Evolutionary conservation across 2,888 invertebrate species (phyloP), one percentile per base, ranked within the genome.

Genomic region (Pilophorus perplexus): DNA sequence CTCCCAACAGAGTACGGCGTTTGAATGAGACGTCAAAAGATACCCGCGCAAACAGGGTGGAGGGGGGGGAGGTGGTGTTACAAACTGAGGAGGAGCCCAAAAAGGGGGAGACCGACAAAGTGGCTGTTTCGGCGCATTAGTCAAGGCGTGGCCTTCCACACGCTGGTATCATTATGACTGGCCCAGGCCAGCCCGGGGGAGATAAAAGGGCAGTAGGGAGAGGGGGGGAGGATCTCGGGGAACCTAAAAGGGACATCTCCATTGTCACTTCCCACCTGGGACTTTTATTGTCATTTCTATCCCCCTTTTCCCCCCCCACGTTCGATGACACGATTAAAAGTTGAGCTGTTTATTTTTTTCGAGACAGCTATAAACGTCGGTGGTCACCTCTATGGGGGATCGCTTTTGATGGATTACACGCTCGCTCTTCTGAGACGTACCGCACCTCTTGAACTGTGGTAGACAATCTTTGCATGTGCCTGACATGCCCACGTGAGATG

Each of bases 131-230:
- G 46, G 23, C 48, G 62, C 62, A 62, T 62, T 62, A 62, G 62
- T 62, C 62, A 48, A 62, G 62, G 62, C 62, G 62, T 62, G 62
- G 62, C 62, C 62, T 62, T 62, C 62, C 62, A 62, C 62, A 62
- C 62, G 46, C 28, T 62, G 62, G 62, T 62, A 62, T 62, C 62
- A 62, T 62, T 62, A 62, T 62, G 62, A 20, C 23, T 48, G 18
- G 6, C 33, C 33, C 12, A 8, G 6, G 12, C 6, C 12, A 33
- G 6, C 6, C 33, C 4, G 46, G 46, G 46, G 46, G 22, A 25
- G 23, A n/a, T 22, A 22, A 22, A 23, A 23, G 46, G 23, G 46
- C 10, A 20, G n/a, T n/a, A n/a, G n/a, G n/a, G n/a, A n/a, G 33
- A 33, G 33, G 33, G 33, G 12, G 52, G 16, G 52, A 18, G 28